Conservation (phyloP, 2,888 invertebrate species). For the Serrognathus titanus region DNA sequence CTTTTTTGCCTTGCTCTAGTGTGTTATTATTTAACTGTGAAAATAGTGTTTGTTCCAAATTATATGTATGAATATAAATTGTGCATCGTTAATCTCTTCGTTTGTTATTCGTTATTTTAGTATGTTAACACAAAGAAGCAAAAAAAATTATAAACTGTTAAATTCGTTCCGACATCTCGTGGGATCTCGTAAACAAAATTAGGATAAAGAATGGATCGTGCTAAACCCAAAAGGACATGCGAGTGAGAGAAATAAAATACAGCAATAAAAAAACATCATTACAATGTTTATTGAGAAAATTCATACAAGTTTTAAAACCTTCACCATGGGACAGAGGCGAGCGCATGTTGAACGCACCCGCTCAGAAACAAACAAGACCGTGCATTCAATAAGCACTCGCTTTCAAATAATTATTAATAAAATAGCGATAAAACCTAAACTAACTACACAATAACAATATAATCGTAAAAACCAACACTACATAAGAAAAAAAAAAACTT, state of each 20-base stretch:
- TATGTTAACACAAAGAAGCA: not conserved
- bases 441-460: constrained; percentile 21
- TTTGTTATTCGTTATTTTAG: too few relatives aligned
- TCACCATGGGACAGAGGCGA: constrained; percentile 35
- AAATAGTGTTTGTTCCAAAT: too few relatives aligned
- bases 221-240: constrained; percentile 33
- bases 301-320: constrained; percentile 44
- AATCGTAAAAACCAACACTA: constrained; percentile 23
- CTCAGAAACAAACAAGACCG: not conserved
- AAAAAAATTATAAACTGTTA: not conserved
- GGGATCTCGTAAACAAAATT: not conserved
- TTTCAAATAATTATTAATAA: not conserved
- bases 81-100: too few relatives aligned
- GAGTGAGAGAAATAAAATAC: constrained; percentile 42
- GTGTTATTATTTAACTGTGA: too few relatives aligned
- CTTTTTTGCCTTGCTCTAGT: too few relatives aligned
- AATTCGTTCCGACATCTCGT: not conserved
- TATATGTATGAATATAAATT: too few relatives aligned
- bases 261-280: constrained; percentile 45
- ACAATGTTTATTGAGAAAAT: constrained; percentile 48
- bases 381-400: not conserved
- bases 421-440: constrained; percentile 18
- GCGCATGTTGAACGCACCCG: constrained; percentile 9
- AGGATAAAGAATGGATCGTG: constrained; percentile 16
- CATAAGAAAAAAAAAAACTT: constrained; percentile 27